Evolutionary conservation across 2,113 vertebrate species (phyloP), one percentile per base, ranked within the genome.

Genomic region (Menura novaehollandiae): DNA sequence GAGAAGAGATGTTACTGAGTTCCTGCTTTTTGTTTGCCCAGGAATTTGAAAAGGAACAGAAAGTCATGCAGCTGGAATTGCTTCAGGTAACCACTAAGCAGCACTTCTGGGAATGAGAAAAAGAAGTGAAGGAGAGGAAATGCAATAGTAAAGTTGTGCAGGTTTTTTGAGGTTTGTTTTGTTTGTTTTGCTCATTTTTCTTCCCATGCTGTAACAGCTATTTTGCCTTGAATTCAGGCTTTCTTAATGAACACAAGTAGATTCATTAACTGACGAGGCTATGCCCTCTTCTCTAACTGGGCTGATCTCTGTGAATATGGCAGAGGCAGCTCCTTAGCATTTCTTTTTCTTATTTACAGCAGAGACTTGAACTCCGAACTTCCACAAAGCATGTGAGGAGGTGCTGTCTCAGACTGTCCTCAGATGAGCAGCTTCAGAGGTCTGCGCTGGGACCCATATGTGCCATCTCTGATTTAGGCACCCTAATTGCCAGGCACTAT

Each of bases 391-490:
- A 13, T 44, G 6, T 4, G 53, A 22, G 32, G 28, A 88, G 11
- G 7, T 75, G 10, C 22, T 74, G n/a, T 37, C 24, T 76, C 41
- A 10, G 41, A 13, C 11, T 69, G 6, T 27, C 19, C 73, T 62
- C 27, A 53, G 41, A 64, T 32, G 22, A 74, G 15, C 2, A 3
- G 7, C 17, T 43, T 53, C 7, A 20, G 32, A 53, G 10, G 11
- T 53, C 55, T 52, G 49, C 49, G 18, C 23, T 74, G 41, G 16
- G 32, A 35, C 8, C 27, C 15, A 32, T 24, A 35, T 11, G 56
- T 5, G 7, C 2, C 17, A 11, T 37, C 26, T 43, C 20, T 46
- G 33, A 15, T 2, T 1, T 14, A 0, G 1, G 20, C 39, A 41
- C 5, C 7, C 17, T 75, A 51, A 37, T 63, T 85, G 23, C 1